Conservation (phyloP, 2,113 vertebrate species). For the Rhineura floridana region DNA sequence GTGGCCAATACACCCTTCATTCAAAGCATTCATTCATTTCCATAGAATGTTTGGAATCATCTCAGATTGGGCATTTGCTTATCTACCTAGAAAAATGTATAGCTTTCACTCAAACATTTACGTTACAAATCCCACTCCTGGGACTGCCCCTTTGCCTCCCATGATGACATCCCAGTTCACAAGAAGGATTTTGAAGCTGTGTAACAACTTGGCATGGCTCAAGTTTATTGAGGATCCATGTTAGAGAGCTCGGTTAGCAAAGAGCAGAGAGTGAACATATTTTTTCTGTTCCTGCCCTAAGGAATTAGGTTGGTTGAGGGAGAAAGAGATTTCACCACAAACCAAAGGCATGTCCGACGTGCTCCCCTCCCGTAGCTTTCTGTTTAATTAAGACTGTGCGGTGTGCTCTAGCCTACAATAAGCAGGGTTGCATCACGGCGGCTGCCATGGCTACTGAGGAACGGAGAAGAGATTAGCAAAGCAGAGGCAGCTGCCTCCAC, state of each 20-base stretch:
- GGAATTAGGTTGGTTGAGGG: rapidly evolving
- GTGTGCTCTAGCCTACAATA: neutral
- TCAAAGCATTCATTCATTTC: neutral
- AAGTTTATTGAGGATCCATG: neutral
- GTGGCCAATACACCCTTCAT: neutral
- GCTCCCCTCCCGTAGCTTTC: neutral
- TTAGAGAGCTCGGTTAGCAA: neutral
- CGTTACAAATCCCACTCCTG: neutral
- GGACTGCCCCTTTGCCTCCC: too few relatives aligned
- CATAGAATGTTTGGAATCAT: neutral
- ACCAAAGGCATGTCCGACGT: neutral
- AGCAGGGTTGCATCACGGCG: rapidly evolving
- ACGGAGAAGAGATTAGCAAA: neutral
- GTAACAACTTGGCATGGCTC: neutral
- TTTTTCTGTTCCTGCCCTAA: neutral
- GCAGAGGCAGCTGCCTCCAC: neutral
- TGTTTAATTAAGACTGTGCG: neutral
- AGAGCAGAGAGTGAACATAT: neutral
- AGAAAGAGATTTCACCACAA: neutral
- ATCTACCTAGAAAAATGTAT: neutral
- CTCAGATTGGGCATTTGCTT: neutral
- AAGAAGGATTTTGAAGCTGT: neutral
- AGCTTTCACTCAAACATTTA: neutral
- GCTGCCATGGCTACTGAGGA: neutral
- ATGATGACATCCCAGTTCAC: neutral